These are phyloP conservation scores for Psittacara wagleri DNA, from an alignment of 2,113 vertebrate genomes.

Conservation along the genomic window DNA sequence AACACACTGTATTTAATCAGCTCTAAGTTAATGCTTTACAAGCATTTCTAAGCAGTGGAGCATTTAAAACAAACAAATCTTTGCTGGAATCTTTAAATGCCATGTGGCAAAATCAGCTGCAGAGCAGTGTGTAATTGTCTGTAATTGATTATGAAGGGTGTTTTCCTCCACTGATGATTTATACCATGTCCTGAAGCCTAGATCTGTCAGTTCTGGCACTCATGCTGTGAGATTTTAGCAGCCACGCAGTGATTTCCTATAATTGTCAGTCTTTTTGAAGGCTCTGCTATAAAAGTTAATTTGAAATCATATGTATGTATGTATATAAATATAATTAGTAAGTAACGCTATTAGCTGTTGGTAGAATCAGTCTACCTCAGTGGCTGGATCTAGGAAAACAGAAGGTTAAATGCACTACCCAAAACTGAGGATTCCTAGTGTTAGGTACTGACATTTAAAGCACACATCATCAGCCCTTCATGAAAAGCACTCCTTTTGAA, in stretches of 20 bases:
- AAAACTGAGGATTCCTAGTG: background rate
- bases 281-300: conserved; percentile 16
- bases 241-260: conserved; percentile 17
- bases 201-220: conserved; percentile 46
- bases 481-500: background rate
- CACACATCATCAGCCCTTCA: background rate
- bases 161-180: conserved; percentile 52
- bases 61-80: conserved; percentile 54
- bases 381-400: background rate
- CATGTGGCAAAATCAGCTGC: conserved; percentile 56
- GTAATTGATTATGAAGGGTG: conserved; percentile 65
- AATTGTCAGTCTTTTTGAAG: conserved; percentile 38
- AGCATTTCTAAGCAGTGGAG: conserved; percentile 36
- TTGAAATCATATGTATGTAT: background rate
- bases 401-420: background rate
- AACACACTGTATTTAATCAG: background rate
- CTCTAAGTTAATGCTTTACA: conserved; percentile 16
- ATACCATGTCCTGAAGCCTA: background rate
- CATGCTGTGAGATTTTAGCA: conserved; percentile 36
- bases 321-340: background rate
- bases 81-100: conserved; percentile 19
- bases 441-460: background rate
- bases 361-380: background rate
- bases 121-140: conserved; percentile 59
- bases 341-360: background rate